phyloP scores from a whole-genome alignment of 2,888 invertebrate genomes.

The Dasypolia templi region DNA sequence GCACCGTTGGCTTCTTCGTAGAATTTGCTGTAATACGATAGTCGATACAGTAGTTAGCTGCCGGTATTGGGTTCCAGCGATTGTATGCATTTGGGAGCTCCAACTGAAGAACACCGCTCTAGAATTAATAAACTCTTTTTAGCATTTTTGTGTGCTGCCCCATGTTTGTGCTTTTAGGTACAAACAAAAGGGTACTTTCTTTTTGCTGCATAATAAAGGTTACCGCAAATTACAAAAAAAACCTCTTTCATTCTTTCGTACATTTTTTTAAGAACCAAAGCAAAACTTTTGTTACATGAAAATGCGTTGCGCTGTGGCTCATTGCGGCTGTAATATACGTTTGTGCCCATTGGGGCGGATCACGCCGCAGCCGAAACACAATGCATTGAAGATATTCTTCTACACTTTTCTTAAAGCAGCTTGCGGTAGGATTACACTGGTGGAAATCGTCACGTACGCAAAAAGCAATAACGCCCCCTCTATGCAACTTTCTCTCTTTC shows the following conservation, averaged over 20 bases:
- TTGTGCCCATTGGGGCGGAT: neutral
- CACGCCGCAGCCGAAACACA: no score
- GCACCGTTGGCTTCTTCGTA: neutral
- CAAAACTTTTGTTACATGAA: neutral
- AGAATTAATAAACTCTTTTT: constrained; percentile 43
- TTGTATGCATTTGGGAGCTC: constrained; percentile 69
- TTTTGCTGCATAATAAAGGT: neutral
- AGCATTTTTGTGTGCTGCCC: neutral
- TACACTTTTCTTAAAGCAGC: no score
- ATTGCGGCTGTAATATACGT: neutral
- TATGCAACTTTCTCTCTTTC: no score
- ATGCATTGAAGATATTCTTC: no score
- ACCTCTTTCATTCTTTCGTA: neutral
- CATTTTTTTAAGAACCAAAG: neutral
- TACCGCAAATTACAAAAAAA: neutral
- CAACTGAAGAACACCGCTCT: constrained; percentile 64
- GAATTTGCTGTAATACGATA: constrained; percentile 38
- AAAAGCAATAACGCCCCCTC: no score
- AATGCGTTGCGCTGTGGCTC: neutral
- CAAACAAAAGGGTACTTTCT: neutral
- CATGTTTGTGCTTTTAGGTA: neutral
- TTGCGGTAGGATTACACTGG: no score
- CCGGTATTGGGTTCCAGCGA: constrained; percentile 60
- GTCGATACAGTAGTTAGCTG: constrained; percentile 67
- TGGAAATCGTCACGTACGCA: no score